Conservation (phyloP, 2,888 invertebrate species). For the Ectropis crepuscularia region DNA sequence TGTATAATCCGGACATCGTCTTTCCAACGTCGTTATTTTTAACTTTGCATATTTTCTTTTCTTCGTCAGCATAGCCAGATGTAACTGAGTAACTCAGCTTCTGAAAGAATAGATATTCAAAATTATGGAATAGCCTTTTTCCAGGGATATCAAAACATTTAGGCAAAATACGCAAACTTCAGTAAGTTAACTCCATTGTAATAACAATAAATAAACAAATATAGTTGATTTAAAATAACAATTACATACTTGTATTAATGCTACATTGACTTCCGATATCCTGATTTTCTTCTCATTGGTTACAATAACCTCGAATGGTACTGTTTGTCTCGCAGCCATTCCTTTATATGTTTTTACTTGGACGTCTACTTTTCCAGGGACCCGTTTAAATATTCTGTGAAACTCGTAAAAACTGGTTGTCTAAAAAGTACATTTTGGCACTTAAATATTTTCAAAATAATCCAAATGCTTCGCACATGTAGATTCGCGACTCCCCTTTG, state of each 20-base stretch:
- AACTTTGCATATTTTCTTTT: constrained; percentile 59
- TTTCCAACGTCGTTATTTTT: constrained; percentile 55
- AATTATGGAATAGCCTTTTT: neutral
- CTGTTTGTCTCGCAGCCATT: constrained; percentile 63
- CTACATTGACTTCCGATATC: constrained; percentile 60
- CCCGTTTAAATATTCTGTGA: constrained; percentile 58
- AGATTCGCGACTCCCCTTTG: no score
- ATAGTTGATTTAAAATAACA: no score
- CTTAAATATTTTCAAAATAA: no score
- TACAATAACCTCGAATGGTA: constrained; percentile 66
- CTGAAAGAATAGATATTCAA: constrained; percentile 52
- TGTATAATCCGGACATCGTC: constrained; percentile 55
- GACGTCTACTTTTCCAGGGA: constrained; percentile 52
- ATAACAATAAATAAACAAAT: no score
- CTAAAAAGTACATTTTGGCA: constrained; percentile 47
- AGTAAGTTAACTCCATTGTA: no score
- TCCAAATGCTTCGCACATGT: no score
- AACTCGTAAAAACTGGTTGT: constrained; percentile 58
- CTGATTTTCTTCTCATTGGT: constrained; percentile 62
- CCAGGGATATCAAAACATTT: no score
- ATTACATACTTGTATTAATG: constrained; percentile 65
- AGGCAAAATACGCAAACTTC: no score
- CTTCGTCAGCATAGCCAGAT: constrained; percentile 64
- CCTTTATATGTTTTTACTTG: constrained; percentile 65
- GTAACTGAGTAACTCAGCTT: constrained; percentile 63